These are phyloP conservation scores for Perccottus glenii DNA, from an alignment of 2,113 vertebrate species.

Conservation along the genomic window DNA sequence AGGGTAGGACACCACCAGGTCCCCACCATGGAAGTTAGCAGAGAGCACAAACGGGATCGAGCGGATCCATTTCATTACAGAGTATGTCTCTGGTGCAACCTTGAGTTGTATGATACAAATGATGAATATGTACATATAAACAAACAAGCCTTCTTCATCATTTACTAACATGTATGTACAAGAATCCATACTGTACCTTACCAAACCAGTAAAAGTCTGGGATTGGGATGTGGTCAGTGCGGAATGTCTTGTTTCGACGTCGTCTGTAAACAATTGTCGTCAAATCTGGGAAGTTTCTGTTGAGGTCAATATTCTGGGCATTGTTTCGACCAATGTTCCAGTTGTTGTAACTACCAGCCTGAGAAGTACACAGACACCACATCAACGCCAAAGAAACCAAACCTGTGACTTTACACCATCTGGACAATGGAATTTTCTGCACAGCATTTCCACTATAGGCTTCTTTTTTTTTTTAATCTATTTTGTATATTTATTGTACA, in stretches of 20 bases:
- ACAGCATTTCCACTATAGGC: too few relatives aligned
- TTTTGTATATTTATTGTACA: too few relatives aligned
- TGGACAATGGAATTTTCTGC: too few relatives aligned
- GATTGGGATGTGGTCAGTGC: conserved; percentile 88
- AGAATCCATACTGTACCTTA: conserved; percentile 84
- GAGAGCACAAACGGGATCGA: conserved; percentile 95
- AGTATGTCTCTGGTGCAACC: conserved; percentile 95
- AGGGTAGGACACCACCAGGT: conserved; percentile 93
- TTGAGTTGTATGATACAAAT: conserved; percentile 39
- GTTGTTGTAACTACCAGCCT: conserved; percentile 75
- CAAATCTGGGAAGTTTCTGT: conserved; percentile 93
- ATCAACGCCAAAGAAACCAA: too few relatives aligned
- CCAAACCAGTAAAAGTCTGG: conserved; percentile 94
- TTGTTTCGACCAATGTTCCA: conserved; percentile 88
- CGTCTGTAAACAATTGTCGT: conserved; percentile 87
- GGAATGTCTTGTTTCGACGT: conserved; percentile 73
- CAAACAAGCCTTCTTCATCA: background rate
- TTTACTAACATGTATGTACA: conserved; percentile 9
- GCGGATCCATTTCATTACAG: conserved; percentile 96
- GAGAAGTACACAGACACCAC: background rate
- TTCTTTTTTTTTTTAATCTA: too few relatives aligned
- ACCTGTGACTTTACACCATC: too few relatives aligned
- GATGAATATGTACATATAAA: background rate
- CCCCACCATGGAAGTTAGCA: conserved; percentile 90
- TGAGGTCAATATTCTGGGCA: conserved; percentile 92